These are phyloP conservation scores for Pollenia labialis DNA, from an alignment of 2,888 invertebrate species.

Conservation along the genomic window DNA sequence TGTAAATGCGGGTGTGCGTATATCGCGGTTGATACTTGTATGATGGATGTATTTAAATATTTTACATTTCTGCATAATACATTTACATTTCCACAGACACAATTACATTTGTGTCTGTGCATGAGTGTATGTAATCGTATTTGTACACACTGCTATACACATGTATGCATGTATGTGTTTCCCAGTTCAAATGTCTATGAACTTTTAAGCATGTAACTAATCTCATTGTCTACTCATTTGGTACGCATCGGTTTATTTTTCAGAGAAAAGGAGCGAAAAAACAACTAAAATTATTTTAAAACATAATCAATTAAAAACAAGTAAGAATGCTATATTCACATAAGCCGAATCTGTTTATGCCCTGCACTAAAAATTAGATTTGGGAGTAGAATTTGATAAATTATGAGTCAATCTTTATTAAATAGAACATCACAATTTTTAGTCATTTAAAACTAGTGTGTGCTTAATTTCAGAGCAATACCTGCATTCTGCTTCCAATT, in stretches of 20 bases:
- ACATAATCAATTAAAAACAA: slow-evolving; percentile 15
- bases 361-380: neutral
- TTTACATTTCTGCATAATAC: slow-evolving; percentile 12
- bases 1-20: slow-evolving; percentile 33
- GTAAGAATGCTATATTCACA: too few relatives aligned
- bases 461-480: too few relatives aligned
- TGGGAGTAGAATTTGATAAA: too few relatives aligned
- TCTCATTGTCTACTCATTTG: slow-evolving; percentile 62
- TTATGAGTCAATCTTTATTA: too few relatives aligned
- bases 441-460: too few relatives aligned
- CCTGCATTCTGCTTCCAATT: too few relatives aligned
- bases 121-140: neutral
- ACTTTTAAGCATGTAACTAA: slow-evolving; percentile 60
- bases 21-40: neutral
- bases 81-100: slow-evolving; percentile 3
- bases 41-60: slow-evolving; percentile 31
- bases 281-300: slow-evolving; percentile 9
- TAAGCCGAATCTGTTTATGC: neutral
- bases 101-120: neutral
- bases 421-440: too few relatives aligned
- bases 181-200: slow-evolving; percentile 69
- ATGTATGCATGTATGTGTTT: slow-evolving; percentile 20
- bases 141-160: neutral
- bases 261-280: neutral
- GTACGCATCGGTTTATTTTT: slow-evolving; percentile 37